Conservation (phyloP, 2,888 invertebrate genomes). For the Nudaria mundana region DNA sequence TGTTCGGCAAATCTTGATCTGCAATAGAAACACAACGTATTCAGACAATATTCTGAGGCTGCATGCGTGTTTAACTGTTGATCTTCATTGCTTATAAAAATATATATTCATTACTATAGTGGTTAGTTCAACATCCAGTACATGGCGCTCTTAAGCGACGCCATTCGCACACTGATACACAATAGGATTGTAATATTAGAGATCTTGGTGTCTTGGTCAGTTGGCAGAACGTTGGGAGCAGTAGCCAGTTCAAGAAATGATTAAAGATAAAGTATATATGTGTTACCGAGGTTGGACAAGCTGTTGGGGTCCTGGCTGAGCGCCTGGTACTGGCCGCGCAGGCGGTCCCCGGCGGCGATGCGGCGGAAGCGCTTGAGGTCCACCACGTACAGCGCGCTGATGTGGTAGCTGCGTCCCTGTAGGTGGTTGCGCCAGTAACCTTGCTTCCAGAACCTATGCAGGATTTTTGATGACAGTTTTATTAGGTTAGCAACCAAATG, state of each 20-base stretch:
- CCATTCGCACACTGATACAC: too few relatives aligned
- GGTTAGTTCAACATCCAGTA: too few relatives aligned
- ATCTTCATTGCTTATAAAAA: neutral
- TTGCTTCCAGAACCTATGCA: conserved; percentile 95
- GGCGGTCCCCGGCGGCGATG: conserved; percentile 98
- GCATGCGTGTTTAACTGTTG: neutral
- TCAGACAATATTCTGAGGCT: too few relatives aligned
- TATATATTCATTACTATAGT: too few relatives aligned
- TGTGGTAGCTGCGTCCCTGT: conserved; percentile 95
- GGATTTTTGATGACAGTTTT: too few relatives aligned
- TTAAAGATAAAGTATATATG: too few relatives aligned
- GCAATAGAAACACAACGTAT: conserved; percentile 34
- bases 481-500: too few relatives aligned
- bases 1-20: conserved; percentile 98
- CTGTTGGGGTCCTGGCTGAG: conserved; percentile 99
- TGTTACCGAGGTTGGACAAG: conserved; percentile 94
- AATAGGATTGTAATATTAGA: too few relatives aligned
- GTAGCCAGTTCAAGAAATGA: too few relatives aligned
- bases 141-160: too few relatives aligned
- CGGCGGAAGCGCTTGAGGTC: conserved; percentile 97
- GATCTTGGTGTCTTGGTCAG: too few relatives aligned
- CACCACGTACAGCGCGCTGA: conserved; percentile 98
- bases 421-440: conserved; percentile 99
- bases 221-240: too few relatives aligned
- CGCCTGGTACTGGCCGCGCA: conserved; percentile 99